Base-by-base conservation (phyloP, 2,888 invertebrate genomes). In the Glomeris marginata region DNA sequence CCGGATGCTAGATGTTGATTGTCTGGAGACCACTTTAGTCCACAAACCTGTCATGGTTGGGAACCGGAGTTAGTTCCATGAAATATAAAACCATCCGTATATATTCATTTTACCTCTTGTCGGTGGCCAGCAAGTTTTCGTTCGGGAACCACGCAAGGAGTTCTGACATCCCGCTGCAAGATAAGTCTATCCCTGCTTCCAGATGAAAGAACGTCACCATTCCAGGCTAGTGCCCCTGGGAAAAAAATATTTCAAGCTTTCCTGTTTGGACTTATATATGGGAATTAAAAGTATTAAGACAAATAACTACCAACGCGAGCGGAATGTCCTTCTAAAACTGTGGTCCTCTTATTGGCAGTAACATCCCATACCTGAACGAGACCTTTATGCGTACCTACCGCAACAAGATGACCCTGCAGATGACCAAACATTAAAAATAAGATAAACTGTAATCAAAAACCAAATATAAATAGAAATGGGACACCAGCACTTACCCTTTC, bases 351-450 rank as follows among this genome's bases (percentile, higher is more conserved):
- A 62, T 84, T 88, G 18, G 85, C 85, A 45, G 86, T 81, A 16
- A 92, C 94, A 70, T 98, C 97, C 97, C 97, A 97, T 10, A 98
- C 90, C 62, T 97, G 94, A 49, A 95, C 88, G 62, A 87, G 86
- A 47, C 97, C 95, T 63, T 87, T 84, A 71, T 95, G 90, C 11
- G 98, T 98, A 28, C 98, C 98, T 33, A 99, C 97, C 1, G 98
- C 95, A 4, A 99, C 90, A 41, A 86, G 73, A 65, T 92, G 88
- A 13, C 97, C 97, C 70, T 73, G 54, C n/a, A 59, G 54, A 34
- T 37, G 35, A 47, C 15, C 40, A 8, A 47, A 6, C 22, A 48
- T 16, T 42, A 15, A 18, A 22, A n/a, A n/a, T n/a, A n/a, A n/a
- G n/a, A n/a, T n/a, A n/a, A n/a, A n/a, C n/a, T n/a, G n/a, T n/a